Conservation (phyloP, 2,113 vertebrate species). For the Melozone crissalis region DNA sequence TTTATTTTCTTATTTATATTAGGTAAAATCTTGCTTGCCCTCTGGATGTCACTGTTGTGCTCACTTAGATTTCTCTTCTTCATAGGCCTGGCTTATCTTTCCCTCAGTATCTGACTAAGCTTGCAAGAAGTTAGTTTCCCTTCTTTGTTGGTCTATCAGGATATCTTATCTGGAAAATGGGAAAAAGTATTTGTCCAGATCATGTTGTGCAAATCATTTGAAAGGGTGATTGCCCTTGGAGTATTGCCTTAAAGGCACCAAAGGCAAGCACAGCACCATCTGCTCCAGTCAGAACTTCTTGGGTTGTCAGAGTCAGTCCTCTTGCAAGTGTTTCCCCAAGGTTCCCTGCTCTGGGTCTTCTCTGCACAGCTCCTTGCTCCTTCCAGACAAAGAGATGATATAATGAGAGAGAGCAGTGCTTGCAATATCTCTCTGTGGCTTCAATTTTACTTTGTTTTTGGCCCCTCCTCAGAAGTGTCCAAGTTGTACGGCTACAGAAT, state of each 20-base stretch:
- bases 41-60: slow-evolving; percentile 61
- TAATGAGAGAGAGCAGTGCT: not conserved
- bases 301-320: not conserved
- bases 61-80: not conserved
- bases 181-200: not conserved
- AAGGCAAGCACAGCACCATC: not conserved
- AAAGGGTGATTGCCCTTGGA: not conserved
- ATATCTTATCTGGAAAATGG: not conserved
- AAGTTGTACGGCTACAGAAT: not conserved
- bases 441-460: not conserved
- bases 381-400: not conserved
- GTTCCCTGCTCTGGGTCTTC: not conserved
- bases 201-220: not conserved
- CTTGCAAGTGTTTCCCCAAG: not conserved
- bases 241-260: not conserved
- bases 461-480: not conserved
- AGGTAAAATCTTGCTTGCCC: not conserved
- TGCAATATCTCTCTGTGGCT: accelerated
- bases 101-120: not conserved
- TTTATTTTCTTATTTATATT: not conserved
- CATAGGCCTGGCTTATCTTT: not conserved
- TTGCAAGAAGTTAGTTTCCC: not conserved
- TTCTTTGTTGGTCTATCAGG: not conserved
- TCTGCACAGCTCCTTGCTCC: not conserved
- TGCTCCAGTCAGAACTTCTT: not conserved